phyloP scores from a whole-genome alignment of 2,797 vertebrate genomes.

The Chloroceryle amazona region DNA sequence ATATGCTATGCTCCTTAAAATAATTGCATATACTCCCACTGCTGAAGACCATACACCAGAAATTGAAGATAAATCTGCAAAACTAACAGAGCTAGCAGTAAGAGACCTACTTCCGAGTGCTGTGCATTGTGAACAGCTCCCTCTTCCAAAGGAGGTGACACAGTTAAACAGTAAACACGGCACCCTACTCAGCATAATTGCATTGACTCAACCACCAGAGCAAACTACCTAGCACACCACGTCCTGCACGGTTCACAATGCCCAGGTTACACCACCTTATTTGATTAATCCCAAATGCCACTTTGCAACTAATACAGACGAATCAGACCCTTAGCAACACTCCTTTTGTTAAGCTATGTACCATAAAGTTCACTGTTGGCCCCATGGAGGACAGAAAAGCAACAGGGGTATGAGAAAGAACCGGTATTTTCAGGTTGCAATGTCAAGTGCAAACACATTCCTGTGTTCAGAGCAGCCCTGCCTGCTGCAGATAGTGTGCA shows the following conservation, averaged over 20 bases:
- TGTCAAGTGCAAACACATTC: conserved; percentile 54
- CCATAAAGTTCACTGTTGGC: not conserved
- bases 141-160: not conserved
- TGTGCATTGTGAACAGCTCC: not conserved
- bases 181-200: not conserved
- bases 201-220: not conserved
- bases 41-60: not conserved
- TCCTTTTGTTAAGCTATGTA: not conserved
- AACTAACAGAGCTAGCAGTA: not conserved
- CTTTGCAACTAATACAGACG: not conserved
- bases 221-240: not conserved
- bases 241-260: not conserved
- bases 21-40: rapidly evolving
- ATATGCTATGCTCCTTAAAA: not conserved
- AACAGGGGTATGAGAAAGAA: conserved; percentile 20
- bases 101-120: not conserved
- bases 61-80: not conserved
- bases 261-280: not conserved
- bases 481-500: not conserved
- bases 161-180: not conserved
- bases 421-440: conserved; percentile 43
- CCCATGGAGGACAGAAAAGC: not conserved
- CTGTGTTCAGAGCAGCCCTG: not conserved
- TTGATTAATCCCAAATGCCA: not conserved
- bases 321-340: not conserved